These are phyloP conservation scores for Endotricha flammealis DNA, from an alignment of 2,888 invertebrate genomes.

Conservation along the genomic window DNA sequence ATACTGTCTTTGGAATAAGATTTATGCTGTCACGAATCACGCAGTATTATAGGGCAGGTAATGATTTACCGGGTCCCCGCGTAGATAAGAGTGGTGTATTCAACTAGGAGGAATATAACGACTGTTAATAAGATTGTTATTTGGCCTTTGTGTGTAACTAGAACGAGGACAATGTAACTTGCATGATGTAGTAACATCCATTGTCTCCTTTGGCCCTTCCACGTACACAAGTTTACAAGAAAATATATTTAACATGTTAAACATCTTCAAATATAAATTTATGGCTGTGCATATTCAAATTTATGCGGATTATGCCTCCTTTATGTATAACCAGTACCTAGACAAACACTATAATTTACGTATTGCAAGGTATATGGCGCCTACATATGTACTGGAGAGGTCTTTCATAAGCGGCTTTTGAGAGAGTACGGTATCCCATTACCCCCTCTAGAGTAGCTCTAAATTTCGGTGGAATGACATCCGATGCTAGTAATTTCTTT, in stretches of 20 bases:
- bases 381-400: background rate
- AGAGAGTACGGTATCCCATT: constrained; percentile 40
- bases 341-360: constrained; percentile 4
- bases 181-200: background rate
- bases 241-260: constrained; percentile 1
- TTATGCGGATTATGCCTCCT: constrained; percentile 7
- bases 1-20: no score
- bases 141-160: no score
- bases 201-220: background rate
- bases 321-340: constrained; percentile 3
- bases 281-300: constrained; percentile 4
- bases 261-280: constrained; percentile 3
- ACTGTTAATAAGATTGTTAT: no score
- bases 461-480: constrained; percentile 55
- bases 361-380: constrained; percentile 28
- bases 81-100: no score
- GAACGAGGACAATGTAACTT: no score
- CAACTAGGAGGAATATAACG: no score
- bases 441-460: constrained; percentile 29
- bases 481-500: constrained; percentile 62
- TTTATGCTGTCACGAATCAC: no score
- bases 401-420: constrained; percentile 42
- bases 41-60: no score
- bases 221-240: background rate
- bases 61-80: no score